phyloP scores from a whole-genome alignment of 2,888 invertebrate genomes.

The Teinopalpus imperialis region DNA sequence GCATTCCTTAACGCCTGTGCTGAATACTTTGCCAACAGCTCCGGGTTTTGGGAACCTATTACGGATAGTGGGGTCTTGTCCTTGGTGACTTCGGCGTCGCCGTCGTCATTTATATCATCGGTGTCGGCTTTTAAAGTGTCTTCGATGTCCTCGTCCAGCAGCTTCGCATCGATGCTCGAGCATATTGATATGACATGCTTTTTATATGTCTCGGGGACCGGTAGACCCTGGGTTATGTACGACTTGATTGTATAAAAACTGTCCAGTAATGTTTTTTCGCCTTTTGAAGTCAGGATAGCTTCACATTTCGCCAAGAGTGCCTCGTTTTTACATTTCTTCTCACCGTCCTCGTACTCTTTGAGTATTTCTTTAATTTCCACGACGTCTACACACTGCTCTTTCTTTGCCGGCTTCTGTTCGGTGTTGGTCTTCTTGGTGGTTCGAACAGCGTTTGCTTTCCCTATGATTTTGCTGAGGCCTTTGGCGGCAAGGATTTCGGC shows the following conservation, averaged over 20 bases:
- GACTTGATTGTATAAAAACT: slow-evolving; percentile 70
- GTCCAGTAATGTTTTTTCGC: slow-evolving; percentile 62
- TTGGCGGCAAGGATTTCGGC: slow-evolving; percentile 72
- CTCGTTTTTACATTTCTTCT: slow-evolving; percentile 51
- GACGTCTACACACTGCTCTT: slow-evolving; percentile 29
- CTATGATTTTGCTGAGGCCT: slow-evolving; percentile 71
- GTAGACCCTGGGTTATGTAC: slow-evolving; percentile 62
- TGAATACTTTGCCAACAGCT: slow-evolving; percentile 65
- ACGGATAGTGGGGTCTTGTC: slow-evolving; percentile 38
- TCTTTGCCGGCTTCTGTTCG: slow-evolving; percentile 38
- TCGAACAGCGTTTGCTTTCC: slow-evolving; percentile 50
- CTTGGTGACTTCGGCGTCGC: slow-evolving; percentile 33
- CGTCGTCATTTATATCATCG: slow-evolving; percentile 27
- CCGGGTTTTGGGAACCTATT: slow-evolving; percentile 52
- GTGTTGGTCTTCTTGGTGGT: slow-evolving; percentile 31
- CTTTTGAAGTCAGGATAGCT: slow-evolving; percentile 61
- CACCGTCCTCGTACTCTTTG: slow-evolving; percentile 40
- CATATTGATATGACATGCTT: slow-evolving; percentile 70
- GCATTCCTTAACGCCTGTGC: slow-evolving; percentile 67
- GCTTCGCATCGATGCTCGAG: slow-evolving; percentile 61
- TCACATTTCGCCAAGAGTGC: slow-evolving; percentile 64
- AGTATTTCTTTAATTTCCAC: slow-evolving; percentile 36
- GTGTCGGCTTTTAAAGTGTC: slow-evolving; percentile 42
- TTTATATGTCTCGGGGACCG: slow-evolving; percentile 66
- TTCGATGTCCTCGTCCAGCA: slow-evolving; percentile 60